Base-by-base conservation (phyloP, 2,888 invertebrate species). In the Osedax fenrisi region DNA sequence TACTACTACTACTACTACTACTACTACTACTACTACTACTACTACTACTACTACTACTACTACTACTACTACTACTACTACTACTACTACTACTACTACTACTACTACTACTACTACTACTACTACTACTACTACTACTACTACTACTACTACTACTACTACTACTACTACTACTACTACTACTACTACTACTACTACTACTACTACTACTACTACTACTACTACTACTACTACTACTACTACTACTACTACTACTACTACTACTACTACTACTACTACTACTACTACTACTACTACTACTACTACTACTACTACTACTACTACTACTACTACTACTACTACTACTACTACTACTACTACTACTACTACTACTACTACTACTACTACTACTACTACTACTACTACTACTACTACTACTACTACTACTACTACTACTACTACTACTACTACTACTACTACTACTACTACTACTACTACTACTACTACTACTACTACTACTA, bases 161-260 rank as follows among this genome's bases (percentile, higher is more conserved):
- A 5, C 24, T 61, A n/a, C 27, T 75, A 25, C 13, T 74, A 56
- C 73, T 75, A 73, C 75, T 75, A 75, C 75, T 75, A 75, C 75
- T 75, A 26, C 23, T 23, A 10, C 22, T 69, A n/a, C 25, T 23
- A 10, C 26, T 74, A 27, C 26, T 17, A n/a, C 22, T n/a, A 23
- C 13, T 73, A 25, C 73, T 75, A 75, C 75, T 75, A 10, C 41
- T 41, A 41, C 68, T 76, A 76, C 68, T 69, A 72, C 68, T 76
- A 76, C 68, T 76, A 76, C 73, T 76, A 76, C 73, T 76, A 76
- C 67, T 76, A 75, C 68, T 75, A 76, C 70, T 77, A 76, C 74
- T 76, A 76, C 74, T 77, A 74, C 67, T 76, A 76, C 72, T 76
- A 68, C 72, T 76, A 76, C 72, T 76, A 76, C 72, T 76, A 76